These are phyloP conservation scores for Lates calcarifer DNA, from an alignment of 2,113 vertebrate genomes.

Conservation along the genomic window DNA sequence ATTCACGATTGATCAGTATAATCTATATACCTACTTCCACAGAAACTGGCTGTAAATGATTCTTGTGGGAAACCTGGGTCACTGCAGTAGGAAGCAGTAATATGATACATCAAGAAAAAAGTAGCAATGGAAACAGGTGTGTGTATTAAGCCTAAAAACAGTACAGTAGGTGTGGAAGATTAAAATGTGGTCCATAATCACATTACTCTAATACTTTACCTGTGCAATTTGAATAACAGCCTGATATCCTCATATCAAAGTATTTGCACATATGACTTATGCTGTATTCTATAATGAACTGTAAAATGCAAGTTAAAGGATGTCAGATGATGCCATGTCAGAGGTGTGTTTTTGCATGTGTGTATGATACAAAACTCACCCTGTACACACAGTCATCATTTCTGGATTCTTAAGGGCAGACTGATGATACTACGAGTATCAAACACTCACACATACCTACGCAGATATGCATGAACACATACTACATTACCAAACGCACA, in stretches of 20 bases:
- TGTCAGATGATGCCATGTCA: background rate
- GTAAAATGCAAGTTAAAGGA: background rate
- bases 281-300: background rate
- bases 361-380: background rate
- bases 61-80: background rate
- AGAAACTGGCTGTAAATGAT: background rate
- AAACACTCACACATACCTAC: background rate
- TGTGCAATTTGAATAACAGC: background rate
- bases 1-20: background rate
- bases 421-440: background rate
- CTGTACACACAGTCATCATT: background rate
- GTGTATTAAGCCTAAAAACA: background rate
- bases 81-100: constrained; percentile 1
- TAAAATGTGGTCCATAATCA: background rate
- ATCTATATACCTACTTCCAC: background rate
- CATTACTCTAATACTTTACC: background rate
- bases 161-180: background rate
- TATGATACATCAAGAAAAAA: background rate
- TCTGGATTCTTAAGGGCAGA: background rate
- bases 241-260: background rate
- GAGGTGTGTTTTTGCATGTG: background rate
- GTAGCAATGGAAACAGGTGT: background rate
- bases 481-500: background rate
- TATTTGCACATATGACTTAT: background rate
- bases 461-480: background rate